Evolutionary conservation across 1,140 invertebrate genomes (phyloP).

Genomic region (Drosophila chauvacae): DNA sequence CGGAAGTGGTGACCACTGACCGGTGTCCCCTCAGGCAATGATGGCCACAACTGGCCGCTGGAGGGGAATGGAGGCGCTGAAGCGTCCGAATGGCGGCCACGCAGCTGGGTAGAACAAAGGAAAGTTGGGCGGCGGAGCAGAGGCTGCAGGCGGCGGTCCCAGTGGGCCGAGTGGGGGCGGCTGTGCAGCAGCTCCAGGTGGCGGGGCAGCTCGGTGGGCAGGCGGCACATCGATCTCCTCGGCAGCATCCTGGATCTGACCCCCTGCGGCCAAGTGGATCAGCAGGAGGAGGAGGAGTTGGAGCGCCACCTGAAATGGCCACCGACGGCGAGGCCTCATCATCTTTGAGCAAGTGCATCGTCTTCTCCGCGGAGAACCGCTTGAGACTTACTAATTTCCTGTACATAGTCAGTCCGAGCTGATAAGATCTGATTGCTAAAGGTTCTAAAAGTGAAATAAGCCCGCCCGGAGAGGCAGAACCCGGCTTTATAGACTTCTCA

Average conservation of each 20-base stretch:
- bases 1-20: neutral
- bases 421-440: slow-evolving; percentile 43
- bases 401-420: slow-evolving; percentile 50
- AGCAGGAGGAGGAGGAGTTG: slow-evolving; percentile 6
- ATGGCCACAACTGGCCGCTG: neutral
- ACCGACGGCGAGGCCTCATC: slow-evolving; percentile 31
- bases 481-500: slow-evolving; percentile 64
- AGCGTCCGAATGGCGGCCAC: slow-evolving; percentile 73
- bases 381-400: slow-evolving; percentile 70
- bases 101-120: slow-evolving; percentile 66
- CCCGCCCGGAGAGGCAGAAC: neutral
- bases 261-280: slow-evolving; percentile 17
- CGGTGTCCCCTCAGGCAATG: slow-evolving; percentile 4
- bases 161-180: slow-evolving; percentile 18
- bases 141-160: slow-evolving; percentile 27
- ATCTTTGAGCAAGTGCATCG: slow-evolving; percentile 32
- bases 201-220: slow-evolving; percentile 54
- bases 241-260: slow-evolving; percentile 57
- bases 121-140: slow-evolving; percentile 50
- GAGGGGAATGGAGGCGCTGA: slow-evolving; percentile 32
- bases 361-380: slow-evolving; percentile 33
- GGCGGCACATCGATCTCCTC: slow-evolving; percentile 61
- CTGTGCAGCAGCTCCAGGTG: slow-evolving; percentile 24
- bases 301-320: slow-evolving; percentile 44
- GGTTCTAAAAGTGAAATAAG: slow-evolving; percentile 34